Evolutionary conservation across 2,888 invertebrate species (phyloP).

Genomic region (Coleophora flavipennella): DNA sequence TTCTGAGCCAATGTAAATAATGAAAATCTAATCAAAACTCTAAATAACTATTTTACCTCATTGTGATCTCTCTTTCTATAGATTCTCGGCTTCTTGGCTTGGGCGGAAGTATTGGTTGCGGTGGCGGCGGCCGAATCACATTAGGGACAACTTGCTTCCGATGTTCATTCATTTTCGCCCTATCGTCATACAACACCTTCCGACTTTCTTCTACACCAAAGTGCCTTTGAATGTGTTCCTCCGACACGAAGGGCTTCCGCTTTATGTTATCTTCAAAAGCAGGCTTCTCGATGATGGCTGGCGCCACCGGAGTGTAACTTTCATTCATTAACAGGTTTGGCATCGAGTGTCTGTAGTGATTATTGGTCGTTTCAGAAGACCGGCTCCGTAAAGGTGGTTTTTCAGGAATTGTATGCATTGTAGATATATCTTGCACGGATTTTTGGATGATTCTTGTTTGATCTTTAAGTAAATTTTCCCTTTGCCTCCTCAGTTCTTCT

Average conservation of each 20-base stretch:
- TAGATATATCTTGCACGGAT: slow-evolving; percentile 76
- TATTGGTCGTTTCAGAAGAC: slow-evolving; percentile 23
- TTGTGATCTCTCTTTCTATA: slow-evolving; percentile 62
- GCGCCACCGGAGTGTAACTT: slow-evolving; percentile 29
- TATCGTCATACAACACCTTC: slow-evolving; percentile 46
- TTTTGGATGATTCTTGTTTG: slow-evolving; percentile 73
- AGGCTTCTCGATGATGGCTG: slow-evolving; percentile 34
- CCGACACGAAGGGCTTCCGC: slow-evolving; percentile 59
- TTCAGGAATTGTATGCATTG: slow-evolving; percentile 37
- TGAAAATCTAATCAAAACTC: too few relatives aligned
- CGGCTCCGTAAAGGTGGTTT: slow-evolving; percentile 41
- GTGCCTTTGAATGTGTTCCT: slow-evolving; percentile 61
- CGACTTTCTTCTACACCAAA: slow-evolving; percentile 62
- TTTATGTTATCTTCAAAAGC: slow-evolving; percentile 44
- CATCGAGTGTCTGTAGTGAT: slow-evolving; percentile 63
- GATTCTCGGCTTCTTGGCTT: slow-evolving; percentile 58
- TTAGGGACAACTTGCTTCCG: slow-evolving; percentile 22
- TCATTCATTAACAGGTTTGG: slow-evolving; percentile 59
- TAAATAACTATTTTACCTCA: slow-evolving; percentile 38
- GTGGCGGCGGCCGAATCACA: slow-evolving; percentile 24
- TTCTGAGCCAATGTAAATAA: too few relatives aligned
- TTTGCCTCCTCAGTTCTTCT: slow-evolving; percentile 82
- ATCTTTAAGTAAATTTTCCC: slow-evolving; percentile 80
- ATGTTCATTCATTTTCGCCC: slow-evolving; percentile 27
- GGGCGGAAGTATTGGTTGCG: slow-evolving; percentile 47